Percentiles rank a stretch among this genome's conserved stretches.
Evolutionary conservation across 2,888 invertebrate genomes (phyloP).

Genomic region (Tipula helvola): DNA sequence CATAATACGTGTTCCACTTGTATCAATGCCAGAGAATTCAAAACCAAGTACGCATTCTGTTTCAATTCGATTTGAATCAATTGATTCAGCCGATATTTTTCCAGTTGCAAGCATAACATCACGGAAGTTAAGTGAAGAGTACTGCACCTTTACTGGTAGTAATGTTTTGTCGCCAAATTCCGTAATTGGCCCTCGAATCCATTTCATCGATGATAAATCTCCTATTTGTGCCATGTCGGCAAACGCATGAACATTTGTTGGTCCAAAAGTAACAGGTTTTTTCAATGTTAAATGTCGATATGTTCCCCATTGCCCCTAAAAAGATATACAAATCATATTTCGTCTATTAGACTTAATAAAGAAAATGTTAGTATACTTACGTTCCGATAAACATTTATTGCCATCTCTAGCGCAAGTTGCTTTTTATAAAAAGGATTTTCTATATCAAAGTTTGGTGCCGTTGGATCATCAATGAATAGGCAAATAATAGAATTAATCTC

Average conservation of each 20-base stretch:
- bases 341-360: neutral
- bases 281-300: slow-evolving; percentile 65
- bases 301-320: slow-evolving; percentile 45
- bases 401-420: slow-evolving; percentile 60
- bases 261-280: slow-evolving; percentile 36
- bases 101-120: slow-evolving; percentile 92
- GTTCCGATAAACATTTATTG: slow-evolving; percentile 61
- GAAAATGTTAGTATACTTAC: slow-evolving; percentile 13
- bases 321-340: neutral
- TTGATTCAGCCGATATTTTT: slow-evolving; percentile 70
- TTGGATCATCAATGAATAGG: slow-evolving; percentile 48
- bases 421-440: slow-evolving; percentile 49
- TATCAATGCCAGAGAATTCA: slow-evolving; percentile 48
- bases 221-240: slow-evolving; percentile 69
- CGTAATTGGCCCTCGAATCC: slow-evolving; percentile 61
- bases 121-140: slow-evolving; percentile 79
- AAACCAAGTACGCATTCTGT: slow-evolving; percentile 57
- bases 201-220: slow-evolving; percentile 70
- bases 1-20: slow-evolving; percentile 51
- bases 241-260: slow-evolving; percentile 52
- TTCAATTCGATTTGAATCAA: slow-evolving; percentile 48
- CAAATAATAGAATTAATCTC: slow-evolving; percentile 52
- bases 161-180: slow-evolving; percentile 32
- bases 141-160: slow-evolving; percentile 41
- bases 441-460: slow-evolving; percentile 52